phyloP scores from a whole-genome alignment of 2,888 invertebrate species.

The Orthosia gothica region DNA sequence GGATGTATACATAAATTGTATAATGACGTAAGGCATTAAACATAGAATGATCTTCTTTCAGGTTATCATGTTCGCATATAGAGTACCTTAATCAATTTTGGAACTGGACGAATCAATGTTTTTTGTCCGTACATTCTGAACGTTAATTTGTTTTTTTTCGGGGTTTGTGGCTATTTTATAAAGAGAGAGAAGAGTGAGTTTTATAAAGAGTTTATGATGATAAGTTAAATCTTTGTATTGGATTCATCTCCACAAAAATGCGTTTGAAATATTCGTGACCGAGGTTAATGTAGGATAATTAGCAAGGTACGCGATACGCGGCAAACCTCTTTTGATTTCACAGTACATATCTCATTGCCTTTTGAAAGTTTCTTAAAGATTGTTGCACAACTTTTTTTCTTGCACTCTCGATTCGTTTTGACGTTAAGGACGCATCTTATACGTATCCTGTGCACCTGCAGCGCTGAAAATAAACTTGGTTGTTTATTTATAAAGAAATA shows the following conservation, averaged over 20 bases:
- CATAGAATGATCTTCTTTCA: constrained; percentile 4
- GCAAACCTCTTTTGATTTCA: constrained; percentile 83
- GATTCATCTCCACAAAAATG: constrained; percentile 71
- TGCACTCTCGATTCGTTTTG: constrained; percentile 71
- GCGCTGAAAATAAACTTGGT: constrained; percentile 70
- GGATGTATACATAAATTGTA: constrained; percentile 33
- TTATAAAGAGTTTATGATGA: constrained; percentile 4
- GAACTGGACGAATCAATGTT: neutral
- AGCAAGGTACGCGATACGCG: constrained; percentile 80
- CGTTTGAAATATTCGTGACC: constrained; percentile 86
- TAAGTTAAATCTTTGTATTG: constrained; percentile 61
- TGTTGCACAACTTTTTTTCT: constrained; percentile 78
- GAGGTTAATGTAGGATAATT: constrained; percentile 86
- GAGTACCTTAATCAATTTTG: constrained; percentile 17
- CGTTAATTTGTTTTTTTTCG: neutral
- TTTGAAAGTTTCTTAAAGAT: constrained; percentile 85
- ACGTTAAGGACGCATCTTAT: constrained; percentile 76
- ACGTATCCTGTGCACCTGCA: constrained; percentile 76
- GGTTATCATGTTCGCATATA: constrained; percentile 4
- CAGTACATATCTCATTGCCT: constrained; percentile 86
- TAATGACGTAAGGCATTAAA: constrained; percentile 24
- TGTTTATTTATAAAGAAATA: constrained; percentile 78
- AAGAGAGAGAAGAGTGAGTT: too few species aligned
- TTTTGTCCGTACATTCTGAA: constrained; percentile 9
- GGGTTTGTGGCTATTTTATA: neutral